These are phyloP conservation scores for Poecilia gillii DNA, from an alignment of 2,797 vertebrate genomes.

Conservation along the genomic window DNA sequence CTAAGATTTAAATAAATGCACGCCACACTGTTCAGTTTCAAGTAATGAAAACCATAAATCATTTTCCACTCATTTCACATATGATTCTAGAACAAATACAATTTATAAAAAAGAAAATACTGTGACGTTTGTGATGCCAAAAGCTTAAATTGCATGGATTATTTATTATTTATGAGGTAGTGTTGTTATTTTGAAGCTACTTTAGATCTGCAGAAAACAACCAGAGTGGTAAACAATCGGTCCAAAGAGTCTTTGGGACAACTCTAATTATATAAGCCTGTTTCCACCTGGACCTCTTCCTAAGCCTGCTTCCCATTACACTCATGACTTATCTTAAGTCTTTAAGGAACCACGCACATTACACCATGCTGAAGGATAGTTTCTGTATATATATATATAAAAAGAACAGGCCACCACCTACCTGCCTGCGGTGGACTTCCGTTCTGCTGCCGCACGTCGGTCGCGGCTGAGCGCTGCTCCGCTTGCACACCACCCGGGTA, in stretches of 20 bases:
- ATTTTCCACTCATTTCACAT: background rate
- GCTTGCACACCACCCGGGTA: slow-evolving; percentile 45
- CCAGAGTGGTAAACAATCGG: background rate
- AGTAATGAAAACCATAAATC: background rate
- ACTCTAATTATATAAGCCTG: slow-evolving; percentile 44
- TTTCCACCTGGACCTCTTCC: slow-evolving; percentile 17
- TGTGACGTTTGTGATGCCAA: background rate
- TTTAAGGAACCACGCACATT: slow-evolving; percentile 6
- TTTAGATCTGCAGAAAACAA: background rate
- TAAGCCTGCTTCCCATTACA: slow-evolving; percentile 39
- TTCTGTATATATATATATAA: background rate
- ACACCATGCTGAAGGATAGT: background rate
- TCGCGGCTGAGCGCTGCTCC: slow-evolving; percentile 33
- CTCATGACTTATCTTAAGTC: slow-evolving; percentile 36
- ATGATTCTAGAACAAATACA: background rate
- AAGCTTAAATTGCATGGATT: background rate
- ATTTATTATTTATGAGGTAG: background rate
- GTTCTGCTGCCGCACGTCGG: slow-evolving; percentile 60
- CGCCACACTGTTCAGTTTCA: background rate
- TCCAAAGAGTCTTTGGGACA: slow-evolving; percentile 1
- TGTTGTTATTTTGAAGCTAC: background rate
- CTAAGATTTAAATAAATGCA: background rate
- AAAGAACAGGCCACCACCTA: slow-evolving; percentile 42
- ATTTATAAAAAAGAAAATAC: background rate
- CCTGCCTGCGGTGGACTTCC: slow-evolving; percentile 79